phyloP scores from a whole-genome alignment of 2,113 vertebrate genomes.

The Heloderma charlesbogerti region DNA sequence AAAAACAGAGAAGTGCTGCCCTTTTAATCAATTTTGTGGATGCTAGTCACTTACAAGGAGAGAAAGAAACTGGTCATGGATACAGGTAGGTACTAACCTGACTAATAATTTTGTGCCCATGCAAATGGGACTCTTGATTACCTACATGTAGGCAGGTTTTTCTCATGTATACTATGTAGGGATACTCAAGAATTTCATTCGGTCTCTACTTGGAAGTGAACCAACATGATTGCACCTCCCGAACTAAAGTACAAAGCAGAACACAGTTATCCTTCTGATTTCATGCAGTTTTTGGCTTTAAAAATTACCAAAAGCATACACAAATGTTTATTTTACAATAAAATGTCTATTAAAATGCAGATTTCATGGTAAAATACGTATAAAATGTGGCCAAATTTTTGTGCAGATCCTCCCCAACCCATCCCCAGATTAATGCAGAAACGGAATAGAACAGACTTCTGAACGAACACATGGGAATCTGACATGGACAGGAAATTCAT shows the following conservation, averaged over 20 bases:
- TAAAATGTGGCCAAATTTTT: not conserved
- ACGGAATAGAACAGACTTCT: not conserved
- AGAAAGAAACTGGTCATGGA: not conserved
- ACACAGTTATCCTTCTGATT: not conserved
- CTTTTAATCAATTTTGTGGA: not conserved
- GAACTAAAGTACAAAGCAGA: not conserved
- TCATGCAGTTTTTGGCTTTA: not conserved
- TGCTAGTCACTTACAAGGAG: not conserved
- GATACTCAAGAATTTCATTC: not conserved
- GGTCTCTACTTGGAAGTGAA: not conserved
- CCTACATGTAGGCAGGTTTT: not conserved
- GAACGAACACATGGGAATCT: not conserved
- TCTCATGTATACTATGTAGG: not conserved
- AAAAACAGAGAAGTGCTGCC: accelerated
- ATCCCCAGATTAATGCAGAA: not conserved
- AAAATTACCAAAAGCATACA: not conserved
- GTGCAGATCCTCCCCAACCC: not conserved
- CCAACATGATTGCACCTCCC: not conserved
- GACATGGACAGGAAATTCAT: not conserved
- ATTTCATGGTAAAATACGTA: not conserved
- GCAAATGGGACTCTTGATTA: not conserved
- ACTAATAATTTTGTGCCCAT: not conserved
- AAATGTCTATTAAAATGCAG: not conserved
- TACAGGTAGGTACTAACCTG: not conserved
- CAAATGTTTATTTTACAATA: not conserved